Percentiles rank a stretch among this genome's conserved stretches.
Conservation (phyloP, 2,888 invertebrate species). For the Leptodirus hochenwartii region DNA sequence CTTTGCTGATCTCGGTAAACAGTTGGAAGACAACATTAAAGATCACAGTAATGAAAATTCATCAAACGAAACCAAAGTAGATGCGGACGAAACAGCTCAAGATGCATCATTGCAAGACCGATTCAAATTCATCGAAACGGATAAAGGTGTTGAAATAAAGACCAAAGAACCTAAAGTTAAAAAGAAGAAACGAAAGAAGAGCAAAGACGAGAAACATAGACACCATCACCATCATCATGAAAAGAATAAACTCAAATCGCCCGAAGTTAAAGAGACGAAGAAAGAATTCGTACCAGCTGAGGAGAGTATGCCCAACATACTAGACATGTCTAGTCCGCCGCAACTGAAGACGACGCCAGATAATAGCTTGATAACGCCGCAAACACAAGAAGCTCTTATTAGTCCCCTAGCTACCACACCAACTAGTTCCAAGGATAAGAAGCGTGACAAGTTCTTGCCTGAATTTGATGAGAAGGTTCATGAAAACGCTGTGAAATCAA, state of each 20-base stretch:
- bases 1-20: conserved; percentile 63
- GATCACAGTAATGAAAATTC: conserved; percentile 43
- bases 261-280: conserved; percentile 15
- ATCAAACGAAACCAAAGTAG: no score
- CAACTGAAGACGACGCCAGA: conserved; percentile 23
- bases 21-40: conserved; percentile 62
- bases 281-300: conserved; percentile 13
- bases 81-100: conserved; percentile 6
- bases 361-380: conserved; percentile 20
- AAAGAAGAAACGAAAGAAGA: conserved; percentile 72
- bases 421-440: conserved; percentile 29
- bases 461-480: conserved; percentile 54
- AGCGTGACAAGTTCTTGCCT: conserved; percentile 44
- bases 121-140: conserved; percentile 38
- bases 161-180: conserved; percentile 45
- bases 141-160: conserved; percentile 1
- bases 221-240: conserved; percentile 44
- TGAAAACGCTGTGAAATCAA: conserved; percentile 66
- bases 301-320: conserved; percentile 35
- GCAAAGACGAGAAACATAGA: conserved; percentile 55
- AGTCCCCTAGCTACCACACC: conserved; percentile 41
- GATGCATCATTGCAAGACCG: conserved; percentile 27
- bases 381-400: conserved; percentile 22
- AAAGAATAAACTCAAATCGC: conserved; percentile 25
- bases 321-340: conserved; percentile 39